Percentiles rank a stretch among this genome's conserved stretches.
phyloP scores from a whole-genome alignment of 2,113 vertebrate species.

The Hemibagrus wyckioides region DNA sequence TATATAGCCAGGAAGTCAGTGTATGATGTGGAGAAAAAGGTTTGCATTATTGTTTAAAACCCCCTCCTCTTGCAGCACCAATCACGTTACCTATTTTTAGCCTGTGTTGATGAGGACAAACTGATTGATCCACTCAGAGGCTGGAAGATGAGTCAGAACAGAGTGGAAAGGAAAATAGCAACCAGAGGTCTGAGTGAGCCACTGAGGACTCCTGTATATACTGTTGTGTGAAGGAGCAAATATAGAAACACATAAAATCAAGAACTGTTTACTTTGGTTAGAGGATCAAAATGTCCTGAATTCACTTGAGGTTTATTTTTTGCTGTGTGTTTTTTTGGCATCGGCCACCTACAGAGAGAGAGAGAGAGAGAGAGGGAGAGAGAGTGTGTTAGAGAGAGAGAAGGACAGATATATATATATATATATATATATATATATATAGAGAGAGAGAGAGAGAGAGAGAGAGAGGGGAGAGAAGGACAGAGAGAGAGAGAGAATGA shows the following conservation, averaged over 20 bases:
- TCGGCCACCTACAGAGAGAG: background rate
- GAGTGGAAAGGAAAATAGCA: background rate
- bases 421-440: too few relatives aligned
- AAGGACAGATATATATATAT: too few relatives aligned
- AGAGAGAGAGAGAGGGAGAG: background rate
- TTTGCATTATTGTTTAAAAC: background rate
- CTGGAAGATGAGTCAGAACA: slow-evolving; percentile 30
- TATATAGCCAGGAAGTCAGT: background rate
- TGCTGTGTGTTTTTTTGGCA: background rate
- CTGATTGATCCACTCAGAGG: slow-evolving; percentile 28
- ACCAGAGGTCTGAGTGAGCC: background rate
- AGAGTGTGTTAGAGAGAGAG: too few relatives aligned
- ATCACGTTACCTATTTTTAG: slow-evolving; percentile 28
- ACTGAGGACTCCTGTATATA: background rate
- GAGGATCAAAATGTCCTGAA: slow-evolving; percentile 9
- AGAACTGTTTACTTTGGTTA: background rate
- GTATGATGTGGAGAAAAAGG: background rate
- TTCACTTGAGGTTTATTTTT: slow-evolving; percentile 10
- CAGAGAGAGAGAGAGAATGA: too few relatives aligned
- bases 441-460: too few relatives aligned
- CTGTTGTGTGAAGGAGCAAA: background rate
- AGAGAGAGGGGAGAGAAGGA: too few relatives aligned
- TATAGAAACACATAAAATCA: background rate
- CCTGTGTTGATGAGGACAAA: slow-evolving; percentile 28
- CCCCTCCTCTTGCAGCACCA: background rate